phyloP scores from a whole-genome alignment of 1,140 invertebrate species.

The Eulimnadia texana region DNA sequence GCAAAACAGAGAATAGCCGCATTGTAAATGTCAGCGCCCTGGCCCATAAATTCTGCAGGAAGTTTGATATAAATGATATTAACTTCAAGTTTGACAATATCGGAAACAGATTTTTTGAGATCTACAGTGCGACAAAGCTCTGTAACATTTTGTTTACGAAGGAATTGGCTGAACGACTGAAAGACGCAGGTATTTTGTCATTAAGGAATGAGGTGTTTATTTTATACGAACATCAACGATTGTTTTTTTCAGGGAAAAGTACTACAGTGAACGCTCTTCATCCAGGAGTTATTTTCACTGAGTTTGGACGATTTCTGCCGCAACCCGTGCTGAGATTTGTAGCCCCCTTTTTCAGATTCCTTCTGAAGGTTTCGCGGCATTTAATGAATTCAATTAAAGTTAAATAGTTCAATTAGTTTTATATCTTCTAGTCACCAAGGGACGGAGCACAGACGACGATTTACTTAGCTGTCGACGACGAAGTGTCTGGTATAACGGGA shows the following conservation, averaged over 20 bases:
- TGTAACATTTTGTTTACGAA: slow-evolving; percentile 33
- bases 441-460: slow-evolving; percentile 71
- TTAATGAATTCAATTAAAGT: too few relatives aligned
- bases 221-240: not conserved
- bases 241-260: slow-evolving; percentile 18
- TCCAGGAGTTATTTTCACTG: slow-evolving; percentile 38
- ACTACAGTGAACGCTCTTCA: slow-evolving; percentile 36
- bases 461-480: slow-evolving; percentile 57
- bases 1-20: slow-evolving; percentile 31
- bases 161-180: slow-evolving; percentile 29
- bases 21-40: slow-evolving; percentile 37
- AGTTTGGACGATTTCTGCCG: slow-evolving; percentile 25
- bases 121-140: slow-evolving; percentile 32
- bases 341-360: not conserved
- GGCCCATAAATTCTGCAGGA: slow-evolving; percentile 32
- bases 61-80: slow-evolving; percentile 30
- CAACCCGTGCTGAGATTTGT: not conserved
- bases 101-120: slow-evolving; percentile 5
- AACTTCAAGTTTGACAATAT: slow-evolving; percentile 20
- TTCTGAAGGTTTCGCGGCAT: slow-evolving; percentile 21
- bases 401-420: too few relatives aligned
- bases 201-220: not conserved
- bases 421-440: slow-evolving; percentile 40
- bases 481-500: slow-evolving; percentile 52
- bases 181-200: slow-evolving; percentile 19